Percentiles rank a stretch among this genome's conserved stretches.
Conservation (phyloP, 2,113 vertebrate genomes). For the Elaphurus davidianus region DNA sequence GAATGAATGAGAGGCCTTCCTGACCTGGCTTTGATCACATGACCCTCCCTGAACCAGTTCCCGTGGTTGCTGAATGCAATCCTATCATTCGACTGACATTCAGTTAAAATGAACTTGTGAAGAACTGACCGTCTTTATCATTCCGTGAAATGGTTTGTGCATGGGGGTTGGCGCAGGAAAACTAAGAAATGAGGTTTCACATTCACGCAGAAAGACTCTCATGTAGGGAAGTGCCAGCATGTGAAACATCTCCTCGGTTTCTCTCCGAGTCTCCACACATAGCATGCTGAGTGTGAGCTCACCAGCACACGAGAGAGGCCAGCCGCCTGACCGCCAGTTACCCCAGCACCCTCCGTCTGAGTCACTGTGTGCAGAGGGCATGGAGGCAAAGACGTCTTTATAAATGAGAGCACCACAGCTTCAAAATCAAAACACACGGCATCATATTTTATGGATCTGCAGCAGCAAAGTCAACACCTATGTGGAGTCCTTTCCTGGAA, state of each 20-base stretch:
- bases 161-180: not conserved
- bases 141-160: not conserved
- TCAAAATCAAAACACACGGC: not conserved
- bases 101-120: not conserved
- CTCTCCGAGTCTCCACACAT: not conserved
- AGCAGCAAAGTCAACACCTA: not conserved
- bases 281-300: not conserved
- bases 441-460: not conserved
- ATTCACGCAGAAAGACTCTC: not conserved
- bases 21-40: not conserved
- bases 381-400: too few species aligned
- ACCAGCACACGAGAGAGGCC: accelerated
- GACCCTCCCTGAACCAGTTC: not conserved
- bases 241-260: not conserved
- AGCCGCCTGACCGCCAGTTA: accelerated
- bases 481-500: not conserved
- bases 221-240: not conserved
- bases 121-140: too few species aligned
- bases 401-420: not conserved
- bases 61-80: too few species aligned
- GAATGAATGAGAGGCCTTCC: not conserved
- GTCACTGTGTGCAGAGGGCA: accelerated
- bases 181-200: not conserved
- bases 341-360: not conserved
- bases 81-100: not conserved